These are phyloP conservation scores for Rostratula benghalensis DNA, from an alignment of 2,113 vertebrate species.

Conservation along the genomic window DNA sequence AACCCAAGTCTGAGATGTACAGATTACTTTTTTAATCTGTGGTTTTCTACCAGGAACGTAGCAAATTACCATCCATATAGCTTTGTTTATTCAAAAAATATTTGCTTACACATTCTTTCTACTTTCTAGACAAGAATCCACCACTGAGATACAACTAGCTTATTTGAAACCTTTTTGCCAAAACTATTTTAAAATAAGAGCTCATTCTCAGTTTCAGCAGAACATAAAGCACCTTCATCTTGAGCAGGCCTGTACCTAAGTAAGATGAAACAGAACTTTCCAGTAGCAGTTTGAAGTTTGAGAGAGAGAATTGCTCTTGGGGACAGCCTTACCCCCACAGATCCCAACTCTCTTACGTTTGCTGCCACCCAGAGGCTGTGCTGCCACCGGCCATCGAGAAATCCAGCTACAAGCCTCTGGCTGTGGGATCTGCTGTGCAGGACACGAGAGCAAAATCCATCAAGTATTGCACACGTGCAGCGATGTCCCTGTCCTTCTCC, in stretches of 20 bases:
- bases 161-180: background rate
- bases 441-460: background rate
- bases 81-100: background rate
- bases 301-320: background rate
- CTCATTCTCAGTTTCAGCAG: background rate
- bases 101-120: background rate
- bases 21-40: too few species aligned
- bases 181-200: background rate
- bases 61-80: background rate
- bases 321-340: background rate
- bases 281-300: rapidly evolving
- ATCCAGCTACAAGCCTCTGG: rapidly evolving
- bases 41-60: background rate
- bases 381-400: background rate
- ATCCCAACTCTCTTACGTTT: rapidly evolving
- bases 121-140: background rate
- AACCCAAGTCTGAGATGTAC: too few species aligned
- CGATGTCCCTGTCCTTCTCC: background rate
- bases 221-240: rapidly evolving
- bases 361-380: background rate
- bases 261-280: background rate
- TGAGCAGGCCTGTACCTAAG: background rate
- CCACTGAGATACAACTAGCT: background rate
- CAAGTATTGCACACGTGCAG: rapidly evolving
- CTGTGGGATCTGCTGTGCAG: rapidly evolving